These are phyloP conservation scores for Achroia grisella DNA, from an alignment of 1,140 invertebrate genomes.

Conservation along the genomic window DNA sequence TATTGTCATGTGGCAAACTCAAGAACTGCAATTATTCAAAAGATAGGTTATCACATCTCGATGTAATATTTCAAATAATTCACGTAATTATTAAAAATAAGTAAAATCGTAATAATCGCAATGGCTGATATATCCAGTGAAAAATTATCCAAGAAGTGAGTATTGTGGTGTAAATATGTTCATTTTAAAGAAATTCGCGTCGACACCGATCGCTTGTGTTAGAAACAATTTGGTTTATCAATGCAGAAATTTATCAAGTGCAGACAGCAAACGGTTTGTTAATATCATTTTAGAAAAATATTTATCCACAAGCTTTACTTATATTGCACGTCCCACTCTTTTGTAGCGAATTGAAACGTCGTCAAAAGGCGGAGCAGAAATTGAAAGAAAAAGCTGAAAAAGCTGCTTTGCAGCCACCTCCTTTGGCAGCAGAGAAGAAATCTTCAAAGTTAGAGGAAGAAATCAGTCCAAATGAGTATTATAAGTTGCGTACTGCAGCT, in stretches of 20 bases:
- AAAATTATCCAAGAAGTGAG: constrained; percentile 83
- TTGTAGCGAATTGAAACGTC: constrained; percentile 93
- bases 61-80: background rate
- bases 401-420: constrained; percentile 63
- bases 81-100: background rate
- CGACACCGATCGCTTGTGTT: constrained; percentile 20
- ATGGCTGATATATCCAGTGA: constrained; percentile 76
- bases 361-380: constrained; percentile 94
- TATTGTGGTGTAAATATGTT: constrained; percentile 50
- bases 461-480: constrained; percentile 96
- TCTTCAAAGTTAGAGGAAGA: constrained; percentile 82
- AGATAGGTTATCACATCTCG: too few relatives aligned
- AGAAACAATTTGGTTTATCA: constrained; percentile 31
- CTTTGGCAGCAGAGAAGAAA: constrained; percentile 50
- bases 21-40: too few relatives aligned
- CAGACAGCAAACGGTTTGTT: constrained; percentile 56
- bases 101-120: background rate
- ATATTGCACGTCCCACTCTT: constrained; percentile 21
- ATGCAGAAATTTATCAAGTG: constrained; percentile 36
- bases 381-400: constrained; percentile 95
- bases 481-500: constrained; percentile 85
- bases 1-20: too few relatives aligned
- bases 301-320: constrained; percentile 8
- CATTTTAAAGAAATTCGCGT: constrained; percentile 22
- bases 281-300: constrained; percentile 12